A percentile compares a stretch with the other conserved stretches of the same genome.
Evolutionary conservation across 2,888 invertebrate species (phyloP).

Genomic region (Chouioia cunea): DNA sequence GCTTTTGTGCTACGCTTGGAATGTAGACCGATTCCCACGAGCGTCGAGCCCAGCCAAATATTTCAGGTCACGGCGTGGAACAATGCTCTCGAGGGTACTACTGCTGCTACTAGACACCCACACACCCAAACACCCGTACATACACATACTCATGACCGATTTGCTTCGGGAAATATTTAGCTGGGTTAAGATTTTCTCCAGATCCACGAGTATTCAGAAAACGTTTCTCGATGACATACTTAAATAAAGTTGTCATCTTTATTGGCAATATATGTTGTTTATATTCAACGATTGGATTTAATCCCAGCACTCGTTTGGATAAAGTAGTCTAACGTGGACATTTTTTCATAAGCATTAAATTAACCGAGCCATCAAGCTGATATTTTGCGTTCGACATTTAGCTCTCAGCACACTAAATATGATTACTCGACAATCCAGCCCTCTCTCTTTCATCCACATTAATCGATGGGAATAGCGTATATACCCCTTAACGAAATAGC

Average conservation of each 20-base stretch:
- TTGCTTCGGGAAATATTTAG: too few relatives aligned
- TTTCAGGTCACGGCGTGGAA: conserved; percentile 21
- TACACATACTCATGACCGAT: too few relatives aligned
- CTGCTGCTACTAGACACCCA: background rate
- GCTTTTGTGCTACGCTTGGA: conserved; percentile 14
- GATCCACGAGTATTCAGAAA: too few relatives aligned
- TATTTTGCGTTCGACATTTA: conserved; percentile 6
- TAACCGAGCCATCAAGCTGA: conserved; percentile 27
- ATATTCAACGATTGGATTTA: too few relatives aligned
- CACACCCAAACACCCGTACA: too few relatives aligned
- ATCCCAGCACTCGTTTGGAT: too few relatives aligned
- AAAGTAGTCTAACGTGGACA: too few relatives aligned
- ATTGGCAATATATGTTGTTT: too few relatives aligned
- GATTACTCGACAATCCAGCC: conserved; percentile 36
- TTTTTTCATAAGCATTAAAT: conserved; percentile 18
- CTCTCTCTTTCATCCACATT: background rate
- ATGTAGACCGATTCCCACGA: conserved; percentile 40
- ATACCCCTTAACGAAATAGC: conserved; percentile 9
- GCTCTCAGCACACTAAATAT: conserved; percentile 22
- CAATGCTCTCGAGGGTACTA: background rate
- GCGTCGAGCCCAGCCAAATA: conserved; percentile 27
- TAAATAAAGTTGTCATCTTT: too few relatives aligned
- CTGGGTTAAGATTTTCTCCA: too few relatives aligned
- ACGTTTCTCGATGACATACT: too few relatives aligned
- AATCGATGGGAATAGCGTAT: conserved; percentile 7